These are phyloP conservation scores for Spilosoma lubricipeda DNA, from an alignment of 2,888 invertebrate species.

Conservation along the genomic window DNA sequence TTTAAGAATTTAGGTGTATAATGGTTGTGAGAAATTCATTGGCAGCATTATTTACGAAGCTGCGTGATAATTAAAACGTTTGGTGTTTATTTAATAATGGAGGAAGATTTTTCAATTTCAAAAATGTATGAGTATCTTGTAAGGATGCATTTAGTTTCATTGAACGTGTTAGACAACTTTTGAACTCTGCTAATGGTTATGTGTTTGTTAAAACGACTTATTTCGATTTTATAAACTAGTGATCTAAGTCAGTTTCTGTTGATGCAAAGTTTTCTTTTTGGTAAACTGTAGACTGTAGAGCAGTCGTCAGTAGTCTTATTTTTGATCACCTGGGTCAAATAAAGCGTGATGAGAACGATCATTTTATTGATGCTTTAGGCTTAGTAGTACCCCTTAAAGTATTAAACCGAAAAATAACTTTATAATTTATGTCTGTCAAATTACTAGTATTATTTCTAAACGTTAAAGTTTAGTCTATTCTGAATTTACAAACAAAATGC, in stretches of 20 bases:
- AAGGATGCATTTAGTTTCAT: not conserved
- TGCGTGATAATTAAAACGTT: constrained; percentile 12
- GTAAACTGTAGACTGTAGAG: not conserved
- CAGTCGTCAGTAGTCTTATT: not conserved
- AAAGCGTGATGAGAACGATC: not conserved
- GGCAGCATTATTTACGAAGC: constrained; percentile 9
- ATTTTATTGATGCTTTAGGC: not conserved
- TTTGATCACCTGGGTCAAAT: not conserved
- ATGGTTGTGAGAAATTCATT: constrained; percentile 13
- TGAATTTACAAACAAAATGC: too few species aligned
- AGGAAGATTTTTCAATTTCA: not conserved
- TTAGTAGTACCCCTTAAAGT: too few species aligned
- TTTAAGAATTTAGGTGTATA: constrained; percentile 13
- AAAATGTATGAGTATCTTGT: not conserved
- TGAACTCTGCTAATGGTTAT: too few species aligned
- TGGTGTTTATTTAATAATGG: not conserved
- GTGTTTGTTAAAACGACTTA: too few species aligned
- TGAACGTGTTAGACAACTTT: too few species aligned
- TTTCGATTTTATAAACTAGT: too few species aligned
- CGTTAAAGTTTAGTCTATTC: too few species aligned
- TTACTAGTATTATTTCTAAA: too few species aligned
- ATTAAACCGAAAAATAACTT: too few species aligned
- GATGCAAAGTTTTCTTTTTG: not conserved
- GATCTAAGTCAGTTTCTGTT: not conserved
- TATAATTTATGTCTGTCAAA: too few species aligned